A percentile compares a stretch with the other conserved stretches of the same genome.
Evolutionary conservation across 2,113 vertebrate species (phyloP).

Genomic region (Hippocampus zosterae): DNA sequence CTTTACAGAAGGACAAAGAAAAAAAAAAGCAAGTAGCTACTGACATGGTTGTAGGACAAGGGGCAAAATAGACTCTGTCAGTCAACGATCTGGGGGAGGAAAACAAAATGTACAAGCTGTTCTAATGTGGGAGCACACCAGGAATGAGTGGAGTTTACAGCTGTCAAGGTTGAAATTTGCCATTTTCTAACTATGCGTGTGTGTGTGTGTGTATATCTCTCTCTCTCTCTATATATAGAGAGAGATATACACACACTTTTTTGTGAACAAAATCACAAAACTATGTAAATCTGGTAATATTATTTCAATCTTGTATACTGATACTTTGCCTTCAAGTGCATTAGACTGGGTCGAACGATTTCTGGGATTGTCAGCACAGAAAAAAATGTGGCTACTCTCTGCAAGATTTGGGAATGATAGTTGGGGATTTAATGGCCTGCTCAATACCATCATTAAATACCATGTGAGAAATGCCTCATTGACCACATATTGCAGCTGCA

Average conservation of each 20-base stretch:
- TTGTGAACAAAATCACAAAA: neutral
- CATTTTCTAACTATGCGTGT: neutral
- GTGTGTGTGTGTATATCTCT: no score
- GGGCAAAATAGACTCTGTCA: neutral
- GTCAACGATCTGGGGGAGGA: neutral
- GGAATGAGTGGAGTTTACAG: neutral
- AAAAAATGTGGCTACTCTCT: neutral
- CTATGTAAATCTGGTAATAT: neutral
- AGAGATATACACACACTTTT: no score
- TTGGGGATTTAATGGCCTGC: conserved; percentile 6
- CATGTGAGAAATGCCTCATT: neutral
- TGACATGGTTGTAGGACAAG: neutral
- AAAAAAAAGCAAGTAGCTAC: neutral
- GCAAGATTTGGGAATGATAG: conserved; percentile 2
- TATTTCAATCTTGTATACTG: neutral
- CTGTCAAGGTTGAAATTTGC: neutral
- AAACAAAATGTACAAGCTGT: neutral
- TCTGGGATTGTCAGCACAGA: neutral
- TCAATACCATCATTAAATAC: conserved; percentile 1
- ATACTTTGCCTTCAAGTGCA: neutral
- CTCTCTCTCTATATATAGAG: no score
- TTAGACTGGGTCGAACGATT: neutral
- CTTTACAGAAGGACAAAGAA: neutral
- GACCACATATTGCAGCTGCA: neutral
- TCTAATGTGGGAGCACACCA: neutral